Evolutionary conservation across 1,140 invertebrate species (phyloP), one percentile per base, ranked within the genome.

Genomic region (Agraylea sexmaculata): DNA sequence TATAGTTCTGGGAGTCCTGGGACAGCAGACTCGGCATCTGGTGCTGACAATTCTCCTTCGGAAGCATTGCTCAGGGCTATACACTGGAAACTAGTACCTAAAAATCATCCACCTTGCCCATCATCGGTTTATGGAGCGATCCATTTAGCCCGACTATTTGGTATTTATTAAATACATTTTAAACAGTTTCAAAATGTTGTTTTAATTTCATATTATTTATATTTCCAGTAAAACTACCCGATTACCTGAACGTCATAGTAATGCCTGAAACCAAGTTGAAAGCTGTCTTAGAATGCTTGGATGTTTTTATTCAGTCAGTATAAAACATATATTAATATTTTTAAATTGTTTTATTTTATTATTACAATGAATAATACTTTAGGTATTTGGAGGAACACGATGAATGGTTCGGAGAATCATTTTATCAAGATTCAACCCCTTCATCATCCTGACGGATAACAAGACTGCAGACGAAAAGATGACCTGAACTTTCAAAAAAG

Each of bases 251-350:
- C 30, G 57, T 60, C 13, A 61, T 60, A 21, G 59, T 60, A 43
- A 66, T 66, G 60, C 58, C 61, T 3, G 64, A 65, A 38, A 58
- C 58, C 29, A 66, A 66, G 43, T 47, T 66, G 34, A 64, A 64
- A 45, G 37, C 64, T 4, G 54, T 66, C 19, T 45, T 64, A 20
- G 61, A 64, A 45, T 56, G 63, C 44, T 57, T 66, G 38, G 62
- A 66, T 43, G 58, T 64, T 53, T 66, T 66, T 52, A 53, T 65
- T 11, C 60, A 65, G 64, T 66, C 48, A 63, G 64, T 66, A 51
- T 31, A 21, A n/a, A 16, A 35, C 10, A n/a, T 29, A 23, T 40
- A 42, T 45, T 17, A 12, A 19, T 16, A 29, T 27, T 7, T 27
- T 15, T 25, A 23, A n/a, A 40, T 20, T 32, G 18, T 18, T 40